Conservation (phyloP, 2,888 invertebrate species). For the Boloria euphrosyne region DNA sequence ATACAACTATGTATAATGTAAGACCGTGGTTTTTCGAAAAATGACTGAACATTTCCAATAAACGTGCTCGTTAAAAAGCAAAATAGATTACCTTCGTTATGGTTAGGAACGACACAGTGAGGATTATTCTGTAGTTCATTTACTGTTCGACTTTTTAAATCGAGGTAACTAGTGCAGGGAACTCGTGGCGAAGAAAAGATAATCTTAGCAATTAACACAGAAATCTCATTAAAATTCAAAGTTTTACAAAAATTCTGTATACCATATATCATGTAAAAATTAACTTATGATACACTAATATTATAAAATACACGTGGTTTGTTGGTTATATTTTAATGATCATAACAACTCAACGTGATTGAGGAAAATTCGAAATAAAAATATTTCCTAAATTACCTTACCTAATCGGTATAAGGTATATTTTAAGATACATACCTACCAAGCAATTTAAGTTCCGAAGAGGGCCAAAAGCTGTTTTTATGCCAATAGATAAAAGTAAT, state of each 20-base stretch:
- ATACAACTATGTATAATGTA: not conserved
- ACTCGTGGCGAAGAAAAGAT: constrained; percentile 15
- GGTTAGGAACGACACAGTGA: constrained; percentile 29
- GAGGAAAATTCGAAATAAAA: too few species aligned
- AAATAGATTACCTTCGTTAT: constrained; percentile 39
- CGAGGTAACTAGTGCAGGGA: constrained; percentile 31
- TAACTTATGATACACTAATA: too few species aligned
- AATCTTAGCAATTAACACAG: constrained; percentile 16
- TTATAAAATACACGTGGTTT: too few species aligned
- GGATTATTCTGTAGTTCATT: constrained; percentile 31
- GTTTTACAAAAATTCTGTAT: not conserved
- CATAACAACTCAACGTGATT: too few species aligned
- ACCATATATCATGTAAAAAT: too few species aligned
- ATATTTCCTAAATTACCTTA: too few species aligned
- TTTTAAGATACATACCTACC: too few species aligned
- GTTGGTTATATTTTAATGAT: too few species aligned
- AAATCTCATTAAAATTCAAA: constrained; percentile 13
- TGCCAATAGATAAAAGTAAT: too few species aligned
- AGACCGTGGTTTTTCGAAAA: constrained; percentile 12
- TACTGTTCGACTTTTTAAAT: constrained; percentile 35
- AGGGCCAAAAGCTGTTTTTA: too few species aligned
- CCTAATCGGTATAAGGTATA: too few species aligned
- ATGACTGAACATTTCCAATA: constrained; percentile 27
- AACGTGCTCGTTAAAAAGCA: constrained; percentile 36
- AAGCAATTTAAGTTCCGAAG: too few species aligned